Evolutionary conservation across 2,888 invertebrate species (phyloP).

Genomic region (Eristalis arbustorum): DNA sequence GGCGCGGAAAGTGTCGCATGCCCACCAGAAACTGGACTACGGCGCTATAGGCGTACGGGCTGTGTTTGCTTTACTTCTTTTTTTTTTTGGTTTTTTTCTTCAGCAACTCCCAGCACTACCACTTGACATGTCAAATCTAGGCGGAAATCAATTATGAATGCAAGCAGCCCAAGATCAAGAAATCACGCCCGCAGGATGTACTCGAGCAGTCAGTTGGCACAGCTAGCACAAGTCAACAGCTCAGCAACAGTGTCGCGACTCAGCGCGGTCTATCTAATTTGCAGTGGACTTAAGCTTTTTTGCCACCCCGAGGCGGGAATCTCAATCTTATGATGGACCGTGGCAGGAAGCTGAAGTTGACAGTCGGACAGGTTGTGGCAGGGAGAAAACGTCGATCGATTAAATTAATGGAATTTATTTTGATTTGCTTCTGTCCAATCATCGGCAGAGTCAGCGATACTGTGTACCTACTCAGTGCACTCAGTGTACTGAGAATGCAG

Average conservation of each 20-base stretch:
- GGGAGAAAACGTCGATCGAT: slow-evolving; percentile 32
- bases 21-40: slow-evolving; percentile 17
- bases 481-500: slow-evolving; percentile 2
- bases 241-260: background rate
- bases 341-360: slow-evolving; percentile 12
- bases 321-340: slow-evolving; percentile 34
- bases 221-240: background rate
- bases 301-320: slow-evolving; percentile 20
- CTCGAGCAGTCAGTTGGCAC: background rate
- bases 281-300: slow-evolving; percentile 41
- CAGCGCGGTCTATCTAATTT: slow-evolving; percentile 6
- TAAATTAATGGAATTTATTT: slow-evolving; percentile 13
- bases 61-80: background rate
- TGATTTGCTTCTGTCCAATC: slow-evolving; percentile 12
- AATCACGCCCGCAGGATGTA: slow-evolving; percentile 18
- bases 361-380: slow-evolving; percentile 16
- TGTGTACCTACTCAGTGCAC: background rate
- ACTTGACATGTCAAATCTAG: background rate
- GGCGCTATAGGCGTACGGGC: background rate
- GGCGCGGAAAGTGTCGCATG: slow-evolving; percentile 57
- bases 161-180: slow-evolving; percentile 2
- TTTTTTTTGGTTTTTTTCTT: background rate
- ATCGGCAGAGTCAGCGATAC: background rate
- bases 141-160: slow-evolving; percentile 4
- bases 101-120: background rate